Evolutionary conservation across 2,797 vertebrate species (phyloP).

Genomic region (Pangasius djambal): DNA sequence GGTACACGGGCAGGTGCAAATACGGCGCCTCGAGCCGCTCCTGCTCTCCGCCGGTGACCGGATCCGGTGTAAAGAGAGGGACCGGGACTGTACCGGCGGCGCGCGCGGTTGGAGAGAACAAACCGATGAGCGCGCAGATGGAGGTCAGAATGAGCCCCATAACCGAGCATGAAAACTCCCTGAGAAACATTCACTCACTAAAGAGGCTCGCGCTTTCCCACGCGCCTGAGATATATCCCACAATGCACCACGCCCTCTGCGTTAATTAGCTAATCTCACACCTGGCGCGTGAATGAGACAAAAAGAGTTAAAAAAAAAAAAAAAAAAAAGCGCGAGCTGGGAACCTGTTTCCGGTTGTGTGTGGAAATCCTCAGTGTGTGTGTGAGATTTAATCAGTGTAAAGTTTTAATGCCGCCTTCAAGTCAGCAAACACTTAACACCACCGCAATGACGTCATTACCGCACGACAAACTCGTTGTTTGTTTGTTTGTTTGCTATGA

Average conservation of each 20-base stretch:
- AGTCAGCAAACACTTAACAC: neutral
- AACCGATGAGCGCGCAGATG: neutral
- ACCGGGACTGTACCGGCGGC: neutral
- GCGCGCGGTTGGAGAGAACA: neutral
- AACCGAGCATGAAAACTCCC: neutral
- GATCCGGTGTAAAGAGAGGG: neutral
- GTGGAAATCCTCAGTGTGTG: neutral
- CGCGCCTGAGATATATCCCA: slow-evolving; percentile 6
- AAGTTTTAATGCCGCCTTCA: neutral
- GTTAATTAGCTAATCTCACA: slow-evolving; percentile 8
- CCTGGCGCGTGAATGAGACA: neutral
- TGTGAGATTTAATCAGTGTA: neutral
- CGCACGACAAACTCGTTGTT: no score
- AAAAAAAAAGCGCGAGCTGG: neutral
- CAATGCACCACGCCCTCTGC: slow-evolving; percentile 24
- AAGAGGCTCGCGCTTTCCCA: neutral
- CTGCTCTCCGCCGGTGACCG: neutral
- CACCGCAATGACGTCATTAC: neutral
- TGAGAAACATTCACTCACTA: slow-evolving; percentile 4
- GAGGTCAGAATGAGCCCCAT: slow-evolving; percentile 17
- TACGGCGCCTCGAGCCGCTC: slow-evolving; percentile 25
- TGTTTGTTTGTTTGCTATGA: no score
- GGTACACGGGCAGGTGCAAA: slow-evolving; percentile 67
- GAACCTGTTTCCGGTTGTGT: neutral
- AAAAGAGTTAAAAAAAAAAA: no score